Base-by-base conservation (phyloP, 2,113 vertebrate genomes). In the Sceloporus undulatus region DNA sequence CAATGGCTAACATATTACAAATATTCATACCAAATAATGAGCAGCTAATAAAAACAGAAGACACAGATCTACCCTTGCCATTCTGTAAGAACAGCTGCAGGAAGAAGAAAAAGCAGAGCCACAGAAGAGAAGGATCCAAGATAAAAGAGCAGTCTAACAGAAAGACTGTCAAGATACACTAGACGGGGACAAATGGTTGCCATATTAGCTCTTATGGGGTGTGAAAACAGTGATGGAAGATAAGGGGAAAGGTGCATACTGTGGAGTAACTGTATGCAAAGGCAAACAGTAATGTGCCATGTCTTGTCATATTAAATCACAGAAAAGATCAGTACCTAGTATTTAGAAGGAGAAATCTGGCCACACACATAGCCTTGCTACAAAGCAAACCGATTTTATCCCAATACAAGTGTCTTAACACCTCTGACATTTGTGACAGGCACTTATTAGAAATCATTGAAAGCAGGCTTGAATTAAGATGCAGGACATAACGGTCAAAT, bases 401-500 rank as follows among this genome's bases (percentile, higher is more conserved):
- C 65, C 21, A 71, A 9, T 18, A 48, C 23, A 71, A 71, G 65
- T 27, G 42, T 83, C 66, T 79, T 59, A 73, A 5, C n/a, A 71
- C 34, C 25, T 71, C 65, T 80, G 90, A 89, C 87, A 79, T 0
- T 0, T 0, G 0, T 68, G 10, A 80, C 66, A 70, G 89, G 73
- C 48, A 59, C 66, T 48, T 7, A 25, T 79, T 78, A 88, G 82
- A 90, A 85, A 94, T 79, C 0, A 7, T 87, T 84, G 82, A 76
- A 80, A 81, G 19, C 89, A 85, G 81, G 70, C 68, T 90, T 91
- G n/a, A 83, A 90, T 89, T 84, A 87, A 81, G 88, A 91, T 70
- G 48, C n/a, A 85, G 48, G 84, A 40, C 48, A 38, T n/a, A 87
- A 82, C 85, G 91, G 88, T 62, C 89, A 85, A 87, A 25, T n/a